A percentile compares a stretch with the other conserved stretches of the same genome.
phyloP scores from a whole-genome alignment of 2,888 invertebrate genomes.

The Epinotia bilunana region DNA sequence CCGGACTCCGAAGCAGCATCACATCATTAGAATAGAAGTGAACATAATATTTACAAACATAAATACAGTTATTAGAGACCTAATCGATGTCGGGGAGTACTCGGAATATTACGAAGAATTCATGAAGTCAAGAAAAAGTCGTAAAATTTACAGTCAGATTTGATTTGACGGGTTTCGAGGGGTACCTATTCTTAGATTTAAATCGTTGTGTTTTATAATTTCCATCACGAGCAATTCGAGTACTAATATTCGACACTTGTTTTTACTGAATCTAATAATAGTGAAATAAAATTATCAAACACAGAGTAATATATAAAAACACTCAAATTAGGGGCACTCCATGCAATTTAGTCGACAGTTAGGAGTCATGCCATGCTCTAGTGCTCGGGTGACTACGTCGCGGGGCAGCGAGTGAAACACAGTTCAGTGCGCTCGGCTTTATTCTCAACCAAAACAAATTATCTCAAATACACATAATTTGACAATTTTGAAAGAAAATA shows the following conservation, averaged over 20 bases:
- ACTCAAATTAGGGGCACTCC: slow-evolving; percentile 54
- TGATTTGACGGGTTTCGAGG: slow-evolving; percentile 15
- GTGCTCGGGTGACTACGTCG: slow-evolving; percentile 69
- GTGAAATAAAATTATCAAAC: slow-evolving; percentile 60
- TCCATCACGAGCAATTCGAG: slow-evolving; percentile 38
- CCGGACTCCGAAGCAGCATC: slow-evolving; percentile 83
- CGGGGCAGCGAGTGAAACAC: slow-evolving; percentile 82
- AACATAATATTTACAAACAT: slow-evolving; percentile 49
- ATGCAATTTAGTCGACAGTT: slow-evolving; percentile 74
- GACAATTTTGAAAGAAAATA: slow-evolving; percentile 70
- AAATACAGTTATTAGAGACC: slow-evolving; percentile 10
- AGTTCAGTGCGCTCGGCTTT: slow-evolving; percentile 81
- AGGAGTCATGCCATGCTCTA: slow-evolving; percentile 78
- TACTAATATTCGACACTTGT: background rate
- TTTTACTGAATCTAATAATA: background rate
- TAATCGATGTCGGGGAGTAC: slow-evolving; percentile 33
- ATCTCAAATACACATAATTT: slow-evolving; percentile 62
- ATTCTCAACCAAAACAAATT: slow-evolving; percentile 74
- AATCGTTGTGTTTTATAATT: slow-evolving; percentile 58
- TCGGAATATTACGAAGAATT: slow-evolving; percentile 47
- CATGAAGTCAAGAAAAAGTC: slow-evolving; percentile 43
- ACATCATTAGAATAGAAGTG: slow-evolving; percentile 75
- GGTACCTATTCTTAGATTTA: slow-evolving; percentile 4
- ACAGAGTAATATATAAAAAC: slow-evolving; percentile 51
- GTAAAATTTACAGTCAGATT: slow-evolving; percentile 45